These are phyloP conservation scores for Drosophila planitibia DNA, from an alignment of 2,888 invertebrate species.

Conservation along the genomic window DNA sequence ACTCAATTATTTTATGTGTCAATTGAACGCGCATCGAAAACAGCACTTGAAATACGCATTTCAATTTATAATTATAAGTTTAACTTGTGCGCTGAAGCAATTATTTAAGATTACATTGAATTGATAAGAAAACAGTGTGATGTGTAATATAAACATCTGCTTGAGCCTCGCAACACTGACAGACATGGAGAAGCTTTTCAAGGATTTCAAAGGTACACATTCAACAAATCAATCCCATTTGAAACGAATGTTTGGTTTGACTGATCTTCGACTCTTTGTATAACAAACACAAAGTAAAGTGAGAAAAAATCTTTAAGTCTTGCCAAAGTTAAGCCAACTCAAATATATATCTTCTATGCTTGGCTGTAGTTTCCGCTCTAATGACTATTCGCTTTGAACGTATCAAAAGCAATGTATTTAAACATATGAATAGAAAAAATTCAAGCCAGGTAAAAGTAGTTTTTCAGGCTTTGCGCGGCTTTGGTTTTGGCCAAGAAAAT, in stretches of 20 bases:
- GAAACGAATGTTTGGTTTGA: too few species aligned
- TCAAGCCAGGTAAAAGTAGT: not conserved
- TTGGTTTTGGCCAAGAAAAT: not conserved
- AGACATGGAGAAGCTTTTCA: not conserved
- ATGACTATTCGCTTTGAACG: not conserved
- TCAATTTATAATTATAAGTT: not conserved
- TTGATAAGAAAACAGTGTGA: not conserved
- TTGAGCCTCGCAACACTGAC: not conserved
- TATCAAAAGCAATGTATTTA: not conserved
- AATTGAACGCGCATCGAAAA: not conserved
- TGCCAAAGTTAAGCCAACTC: not conserved
- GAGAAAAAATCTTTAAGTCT: not conserved
- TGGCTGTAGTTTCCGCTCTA: not conserved
- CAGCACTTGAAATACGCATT: not conserved
- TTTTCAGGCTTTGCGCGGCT: not conserved
- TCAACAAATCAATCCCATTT: slow-evolving; percentile 4
- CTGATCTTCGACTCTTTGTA: not conserved
- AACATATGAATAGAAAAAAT: not conserved
- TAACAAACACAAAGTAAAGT: not conserved
- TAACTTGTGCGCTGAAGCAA: not conserved
- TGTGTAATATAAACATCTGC: not conserved
- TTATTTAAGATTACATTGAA: not conserved
- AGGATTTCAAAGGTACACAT: not conserved
- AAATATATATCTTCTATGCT: not conserved
- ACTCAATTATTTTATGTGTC: slow-evolving; percentile 15